These are phyloP conservation scores for Pocillopora grandis DNA, from an alignment of 92 coral and sea anemone species.

Conservation along the genomic window DNA sequence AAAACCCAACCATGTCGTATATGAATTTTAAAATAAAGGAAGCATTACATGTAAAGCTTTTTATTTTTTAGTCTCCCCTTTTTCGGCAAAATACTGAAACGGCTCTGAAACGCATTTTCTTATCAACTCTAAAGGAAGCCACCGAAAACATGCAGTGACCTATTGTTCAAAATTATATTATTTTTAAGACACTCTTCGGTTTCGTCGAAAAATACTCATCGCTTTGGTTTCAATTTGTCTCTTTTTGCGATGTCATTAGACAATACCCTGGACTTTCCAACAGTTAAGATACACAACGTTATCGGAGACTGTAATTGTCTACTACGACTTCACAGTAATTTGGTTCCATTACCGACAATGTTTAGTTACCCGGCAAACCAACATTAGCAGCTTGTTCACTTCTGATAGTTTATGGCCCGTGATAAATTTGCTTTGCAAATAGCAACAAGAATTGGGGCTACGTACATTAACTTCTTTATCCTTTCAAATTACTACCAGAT, in stretches of 20 bases:
- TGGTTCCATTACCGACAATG: neutral
- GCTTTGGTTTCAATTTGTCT: neutral
- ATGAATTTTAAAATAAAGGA: constrained; percentile 18
- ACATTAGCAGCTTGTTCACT: neutral
- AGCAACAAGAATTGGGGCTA: neutral
- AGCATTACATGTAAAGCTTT: neutral
- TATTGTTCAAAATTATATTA: neutral
- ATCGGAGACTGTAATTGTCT: neutral
- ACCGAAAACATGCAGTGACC: neutral
- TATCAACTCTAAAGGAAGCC: neutral
- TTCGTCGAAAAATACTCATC: neutral
- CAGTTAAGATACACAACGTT: constrained; percentile 4
- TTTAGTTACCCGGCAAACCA: constrained; percentile 16
- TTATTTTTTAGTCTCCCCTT: neutral
- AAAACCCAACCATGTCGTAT: constrained; percentile 24
- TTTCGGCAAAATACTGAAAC: neutral
- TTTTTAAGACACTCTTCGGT: neutral
- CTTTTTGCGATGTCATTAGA: neutral
- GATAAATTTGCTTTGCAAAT: constrained; percentile 1
- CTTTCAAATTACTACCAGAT: neutral
- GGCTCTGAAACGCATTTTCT: neutral
- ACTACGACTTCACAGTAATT: neutral
- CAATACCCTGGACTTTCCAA: constrained; percentile 2
- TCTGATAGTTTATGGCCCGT: neutral
- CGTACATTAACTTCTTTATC: no score